These are phyloP conservation scores for Chymomyza fuscimana DNA, from an alignment of 2,888 invertebrate species.

Conservation along the genomic window DNA sequence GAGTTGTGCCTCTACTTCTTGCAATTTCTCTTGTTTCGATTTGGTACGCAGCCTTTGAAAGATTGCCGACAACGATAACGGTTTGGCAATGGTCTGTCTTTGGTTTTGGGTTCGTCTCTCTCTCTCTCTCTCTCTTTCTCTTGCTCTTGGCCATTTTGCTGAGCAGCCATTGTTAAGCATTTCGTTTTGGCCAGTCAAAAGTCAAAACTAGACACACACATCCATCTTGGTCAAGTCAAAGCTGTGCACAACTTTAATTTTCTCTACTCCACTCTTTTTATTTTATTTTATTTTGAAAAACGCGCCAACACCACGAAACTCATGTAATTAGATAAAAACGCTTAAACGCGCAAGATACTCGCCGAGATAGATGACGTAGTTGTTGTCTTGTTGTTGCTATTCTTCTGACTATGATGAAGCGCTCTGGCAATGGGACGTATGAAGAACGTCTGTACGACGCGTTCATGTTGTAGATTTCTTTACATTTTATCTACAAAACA, in stretches of 20 bases:
- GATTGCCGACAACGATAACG: constrained; percentile 80
- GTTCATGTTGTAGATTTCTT: constrained; percentile 37
- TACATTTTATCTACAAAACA: constrained; percentile 30
- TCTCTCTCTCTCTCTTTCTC: background rate
- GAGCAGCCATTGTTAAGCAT: constrained; percentile 51
- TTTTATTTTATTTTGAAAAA: constrained; percentile 32
- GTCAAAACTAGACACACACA: constrained; percentile 4
- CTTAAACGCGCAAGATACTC: constrained; percentile 58
- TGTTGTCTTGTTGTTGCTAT: constrained; percentile 7
- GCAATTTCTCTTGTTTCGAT: constrained; percentile 40
- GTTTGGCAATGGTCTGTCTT: constrained; percentile 49
- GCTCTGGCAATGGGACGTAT: constrained; percentile 5
- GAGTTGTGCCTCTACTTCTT: constrained; percentile 32
- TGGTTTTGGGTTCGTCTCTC: constrained; percentile 18
- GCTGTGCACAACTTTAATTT: background rate
- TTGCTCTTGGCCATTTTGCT: constrained; percentile 27
- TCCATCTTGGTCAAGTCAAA: constrained; percentile 7
- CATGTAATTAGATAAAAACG: constrained; percentile 74
- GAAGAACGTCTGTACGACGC: background rate
- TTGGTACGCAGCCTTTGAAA: constrained; percentile 71
- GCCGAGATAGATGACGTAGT: constrained; percentile 9
- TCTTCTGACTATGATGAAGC: constrained; percentile 10
- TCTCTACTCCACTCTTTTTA: background rate
- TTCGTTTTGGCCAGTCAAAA: constrained; percentile 5
- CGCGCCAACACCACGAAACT: constrained; percentile 57